Conservation (phyloP, 2,113 vertebrate genomes). For the Coregonus clupeaformis region DNA sequence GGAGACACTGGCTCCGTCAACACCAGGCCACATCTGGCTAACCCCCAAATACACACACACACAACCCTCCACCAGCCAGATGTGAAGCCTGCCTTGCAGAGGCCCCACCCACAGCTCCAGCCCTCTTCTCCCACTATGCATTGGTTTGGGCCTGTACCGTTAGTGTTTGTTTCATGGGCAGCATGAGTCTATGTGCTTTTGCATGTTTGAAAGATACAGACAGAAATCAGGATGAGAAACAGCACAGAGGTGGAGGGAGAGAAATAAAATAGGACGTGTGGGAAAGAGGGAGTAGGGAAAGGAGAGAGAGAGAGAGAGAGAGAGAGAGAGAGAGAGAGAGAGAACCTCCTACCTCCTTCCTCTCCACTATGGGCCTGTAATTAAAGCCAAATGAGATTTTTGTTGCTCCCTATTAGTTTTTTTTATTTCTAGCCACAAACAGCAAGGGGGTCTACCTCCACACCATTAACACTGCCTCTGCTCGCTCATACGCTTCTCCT, state of each 20-base stretch:
- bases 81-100: background rate
- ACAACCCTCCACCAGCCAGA: conserved; percentile 2
- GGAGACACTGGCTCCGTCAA: conserved; percentile 45
- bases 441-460: conserved; percentile 15
- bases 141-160: too few relatives aligned
- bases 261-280: too few relatives aligned
- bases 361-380: conserved; percentile 27
- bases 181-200: too few relatives aligned
- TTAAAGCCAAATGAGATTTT: conserved; percentile 55
- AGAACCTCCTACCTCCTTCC: conserved; percentile 20
- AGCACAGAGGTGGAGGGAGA: too few relatives aligned
- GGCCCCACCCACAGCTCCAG: background rate
- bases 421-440: conserved; percentile 50
- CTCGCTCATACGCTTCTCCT: background rate
- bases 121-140: background rate
- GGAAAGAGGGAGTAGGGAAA: background rate
- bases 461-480: background rate
- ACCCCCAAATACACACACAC: background rate
- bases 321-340: conserved; percentile 1
- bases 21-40: conserved; percentile 49
- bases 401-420: conserved; percentile 43
- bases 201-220: too few relatives aligned
- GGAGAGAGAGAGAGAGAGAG: background rate
- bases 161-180: too few relatives aligned
- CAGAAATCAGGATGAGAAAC: too few relatives aligned